A percentile compares a stretch with the other conserved stretches of the same genome.
phyloP scores from a whole-genome alignment of 1,140 invertebrate genomes.

The Pemphigus obesinymphae region DNA sequence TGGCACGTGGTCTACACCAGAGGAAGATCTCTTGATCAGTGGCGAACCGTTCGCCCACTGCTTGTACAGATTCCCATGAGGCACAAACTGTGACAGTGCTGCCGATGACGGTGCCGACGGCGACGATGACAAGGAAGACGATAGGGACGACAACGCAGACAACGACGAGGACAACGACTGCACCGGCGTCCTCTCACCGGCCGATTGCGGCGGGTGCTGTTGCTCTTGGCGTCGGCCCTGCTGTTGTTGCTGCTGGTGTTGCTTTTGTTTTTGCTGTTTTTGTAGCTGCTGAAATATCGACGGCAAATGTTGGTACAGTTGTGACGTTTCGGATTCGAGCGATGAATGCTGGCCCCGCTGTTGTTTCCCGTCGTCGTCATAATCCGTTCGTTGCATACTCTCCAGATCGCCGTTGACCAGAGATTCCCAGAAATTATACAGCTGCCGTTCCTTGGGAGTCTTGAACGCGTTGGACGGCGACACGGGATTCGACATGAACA shows the following conservation, averaged over 20 bases:
- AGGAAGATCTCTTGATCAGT: not conserved
- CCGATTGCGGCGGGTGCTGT: not conserved
- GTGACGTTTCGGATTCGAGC: not conserved
- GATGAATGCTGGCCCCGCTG: not conserved
- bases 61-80: not conserved
- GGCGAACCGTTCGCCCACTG: constrained; percentile 37
- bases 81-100: not conserved
- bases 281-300: not conserved
- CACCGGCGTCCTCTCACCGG: not conserved
- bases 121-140: not conserved
- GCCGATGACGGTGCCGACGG: not conserved
- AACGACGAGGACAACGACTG: not conserved
- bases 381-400: not conserved
- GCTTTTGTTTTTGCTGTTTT: not conserved
- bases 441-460: constrained; percentile 2
- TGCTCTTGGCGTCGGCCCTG: not conserved
- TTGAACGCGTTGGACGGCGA: constrained; percentile 30
- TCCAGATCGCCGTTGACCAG: not conserved
- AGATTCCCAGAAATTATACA: constrained; percentile 27
- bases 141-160: not conserved
- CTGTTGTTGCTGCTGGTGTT: not conserved
- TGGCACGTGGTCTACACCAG: no score
- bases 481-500: constrained; percentile 6
- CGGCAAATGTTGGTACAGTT: not conserved
- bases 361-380: not conserved